A percentile compares a stretch with the other conserved stretches of the same genome.
Evolutionary conservation across 2,888 invertebrate species (phyloP).

Genomic region (Psylliodes chrysocephalus): DNA sequence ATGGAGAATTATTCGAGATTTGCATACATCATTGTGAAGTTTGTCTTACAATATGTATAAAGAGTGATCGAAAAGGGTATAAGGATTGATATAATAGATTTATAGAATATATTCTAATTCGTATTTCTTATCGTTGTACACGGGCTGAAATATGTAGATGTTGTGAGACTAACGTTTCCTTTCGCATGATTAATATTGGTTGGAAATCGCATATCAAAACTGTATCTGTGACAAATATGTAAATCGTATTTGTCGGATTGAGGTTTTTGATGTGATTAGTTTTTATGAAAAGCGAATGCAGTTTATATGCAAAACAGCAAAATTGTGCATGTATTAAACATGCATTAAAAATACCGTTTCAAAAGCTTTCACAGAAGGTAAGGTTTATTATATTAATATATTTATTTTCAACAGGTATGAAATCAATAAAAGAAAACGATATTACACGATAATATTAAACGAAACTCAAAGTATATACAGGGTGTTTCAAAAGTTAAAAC

Average conservation of each 20-base stretch:
- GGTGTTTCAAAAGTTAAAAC: too few species aligned
- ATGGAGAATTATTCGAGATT: constrained; percentile 32
- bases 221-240: constrained; percentile 3
- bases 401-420: too few species aligned
- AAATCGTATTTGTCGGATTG: neutral
- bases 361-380: too few species aligned
- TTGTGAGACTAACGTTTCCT: neutral
- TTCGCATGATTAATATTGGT: constrained; percentile 8
- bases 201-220: neutral
- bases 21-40: constrained; percentile 37
- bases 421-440: too few species aligned
- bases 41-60: constrained; percentile 21
- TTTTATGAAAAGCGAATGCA: too few species aligned
- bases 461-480: too few species aligned
- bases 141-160: neutral
- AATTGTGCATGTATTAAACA: too few species aligned
- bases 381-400: too few species aligned
- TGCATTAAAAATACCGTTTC: too few species aligned
- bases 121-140: neutral
- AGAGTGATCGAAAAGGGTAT: constrained; percentile 28
- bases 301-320: too few species aligned
- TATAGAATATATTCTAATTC: constrained; percentile 19
- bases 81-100: constrained; percentile 19
- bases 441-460: too few species aligned
- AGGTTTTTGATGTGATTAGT: too few species aligned